Conservation (phyloP, 2,888 invertebrate genomes). For the Eupithecia inturbata region DNA sequence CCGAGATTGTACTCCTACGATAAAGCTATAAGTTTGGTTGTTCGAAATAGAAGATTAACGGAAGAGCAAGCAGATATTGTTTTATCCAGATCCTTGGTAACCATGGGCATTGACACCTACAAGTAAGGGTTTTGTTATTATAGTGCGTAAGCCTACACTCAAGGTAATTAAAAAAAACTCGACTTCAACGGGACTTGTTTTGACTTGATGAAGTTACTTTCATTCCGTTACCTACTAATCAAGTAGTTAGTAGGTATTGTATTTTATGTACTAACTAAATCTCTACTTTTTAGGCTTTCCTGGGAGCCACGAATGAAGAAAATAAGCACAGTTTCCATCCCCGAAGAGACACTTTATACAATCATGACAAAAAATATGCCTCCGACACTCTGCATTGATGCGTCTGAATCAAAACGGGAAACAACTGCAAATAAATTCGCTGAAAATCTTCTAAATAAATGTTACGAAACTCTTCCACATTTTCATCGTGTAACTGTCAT, state of each 20-base stretch:
- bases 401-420: slow-evolving; percentile 47
- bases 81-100: slow-evolving; percentile 73
- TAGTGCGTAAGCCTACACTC: no score
- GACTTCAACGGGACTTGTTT: no score
- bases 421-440: slow-evolving; percentile 46
- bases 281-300: slow-evolving; percentile 54
- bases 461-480: slow-evolving; percentile 49
- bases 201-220: no score
- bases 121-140: slow-evolving; percentile 49
- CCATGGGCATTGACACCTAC: slow-evolving; percentile 70
- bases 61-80: slow-evolving; percentile 77
- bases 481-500: slow-evolving; percentile 57
- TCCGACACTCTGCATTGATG: slow-evolving; percentile 56
- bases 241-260: neutral
- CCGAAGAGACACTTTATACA: slow-evolving; percentile 55
- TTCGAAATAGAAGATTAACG: slow-evolving; percentile 67
- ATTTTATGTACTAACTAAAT: neutral
- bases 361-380: slow-evolving; percentile 53
- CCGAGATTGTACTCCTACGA: slow-evolving; percentile 56
- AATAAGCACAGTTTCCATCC: slow-evolving; percentile 46
- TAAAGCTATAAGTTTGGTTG: slow-evolving; percentile 70
- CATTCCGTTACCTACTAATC: neutral
- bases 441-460: slow-evolving; percentile 49
- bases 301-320: slow-evolving; percentile 65
- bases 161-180: no score